Evolutionary conservation across 2,888 invertebrate species (phyloP).

Genomic region (Drosophila antonietae): DNA sequence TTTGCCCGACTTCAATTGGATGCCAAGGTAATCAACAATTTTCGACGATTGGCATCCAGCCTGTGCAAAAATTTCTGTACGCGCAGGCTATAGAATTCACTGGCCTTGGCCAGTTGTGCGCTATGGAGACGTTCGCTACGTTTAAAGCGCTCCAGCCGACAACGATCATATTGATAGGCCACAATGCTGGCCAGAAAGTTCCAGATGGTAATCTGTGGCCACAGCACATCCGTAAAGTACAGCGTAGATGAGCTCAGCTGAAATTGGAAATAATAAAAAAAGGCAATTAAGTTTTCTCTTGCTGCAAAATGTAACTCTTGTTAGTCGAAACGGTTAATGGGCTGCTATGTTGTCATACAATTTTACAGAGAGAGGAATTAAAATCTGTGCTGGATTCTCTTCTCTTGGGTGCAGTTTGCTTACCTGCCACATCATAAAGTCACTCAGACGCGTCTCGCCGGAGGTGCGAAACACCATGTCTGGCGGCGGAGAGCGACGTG

Average conservation of each 20-base stretch:
- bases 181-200: slow-evolving; percentile 94
- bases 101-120: slow-evolving; percentile 53
- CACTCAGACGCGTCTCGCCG: slow-evolving; percentile 96
- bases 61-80: slow-evolving; percentile 75
- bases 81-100: slow-evolving; percentile 66
- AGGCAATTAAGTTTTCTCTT: too few species aligned
- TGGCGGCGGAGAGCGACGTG: slow-evolving; percentile 90
- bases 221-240: slow-evolving; percentile 94
- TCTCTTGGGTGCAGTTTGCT: neutral
- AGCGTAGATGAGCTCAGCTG: slow-evolving; percentile 91
- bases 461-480: slow-evolving; percentile 97
- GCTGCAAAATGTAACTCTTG: too few species aligned
- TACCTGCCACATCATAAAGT: slow-evolving; percentile 98
- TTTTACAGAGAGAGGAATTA: too few species aligned
- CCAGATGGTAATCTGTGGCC: slow-evolving; percentile 99
- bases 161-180: slow-evolving; percentile 89
- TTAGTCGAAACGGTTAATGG: too few species aligned
- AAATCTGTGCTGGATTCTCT: neutral
- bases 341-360: too few species aligned
- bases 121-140: slow-evolving; percentile 52
- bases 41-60: slow-evolving; percentile 72
- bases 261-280: too few species aligned
- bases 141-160: slow-evolving; percentile 57
- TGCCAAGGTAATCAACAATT: slow-evolving; percentile 61
- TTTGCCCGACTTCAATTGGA: slow-evolving; percentile 41